These are phyloP conservation scores for Fregetta grallaria DNA, from an alignment of 2,113 vertebrate species.

Conservation along the genomic window DNA sequence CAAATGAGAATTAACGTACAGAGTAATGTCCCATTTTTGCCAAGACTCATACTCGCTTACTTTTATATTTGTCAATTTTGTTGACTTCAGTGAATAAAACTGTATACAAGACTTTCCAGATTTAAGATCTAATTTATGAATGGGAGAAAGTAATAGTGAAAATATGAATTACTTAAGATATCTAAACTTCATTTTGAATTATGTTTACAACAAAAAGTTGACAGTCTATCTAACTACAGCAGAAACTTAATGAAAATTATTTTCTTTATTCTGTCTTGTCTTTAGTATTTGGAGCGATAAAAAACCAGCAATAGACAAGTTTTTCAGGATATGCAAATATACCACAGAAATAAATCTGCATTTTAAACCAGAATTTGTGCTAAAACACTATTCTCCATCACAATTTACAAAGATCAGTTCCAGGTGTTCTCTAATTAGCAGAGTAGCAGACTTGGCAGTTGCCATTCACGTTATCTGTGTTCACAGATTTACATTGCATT, in stretches of 20 bases:
- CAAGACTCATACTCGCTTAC: neutral
- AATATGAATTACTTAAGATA: neutral
- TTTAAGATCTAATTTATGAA: neutral
- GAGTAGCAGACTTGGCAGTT: neutral
- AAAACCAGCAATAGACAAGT: neutral
- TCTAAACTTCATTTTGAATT: neutral
- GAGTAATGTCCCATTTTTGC: neutral
- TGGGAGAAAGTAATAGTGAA: neutral
- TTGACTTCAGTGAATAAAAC: neutral
- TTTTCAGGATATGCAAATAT: neutral
- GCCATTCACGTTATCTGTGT: neutral
- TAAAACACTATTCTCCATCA: neutral
- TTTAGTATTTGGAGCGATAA: neutral
- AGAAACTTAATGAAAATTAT: neutral
- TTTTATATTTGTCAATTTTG: neutral
- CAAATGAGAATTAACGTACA: neutral
- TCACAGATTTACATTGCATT: neutral
- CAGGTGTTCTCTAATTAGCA: slow-evolving; percentile 4
- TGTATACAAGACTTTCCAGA: neutral
- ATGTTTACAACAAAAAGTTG: neutral
- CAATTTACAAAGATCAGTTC: neutral
- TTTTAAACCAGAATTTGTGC: neutral
- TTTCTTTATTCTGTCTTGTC: neutral
- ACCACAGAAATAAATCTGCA: neutral
- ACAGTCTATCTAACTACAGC: neutral